Conservation (phyloP, 2,113 vertebrate genomes). For the Nannospalax galili region DNA sequence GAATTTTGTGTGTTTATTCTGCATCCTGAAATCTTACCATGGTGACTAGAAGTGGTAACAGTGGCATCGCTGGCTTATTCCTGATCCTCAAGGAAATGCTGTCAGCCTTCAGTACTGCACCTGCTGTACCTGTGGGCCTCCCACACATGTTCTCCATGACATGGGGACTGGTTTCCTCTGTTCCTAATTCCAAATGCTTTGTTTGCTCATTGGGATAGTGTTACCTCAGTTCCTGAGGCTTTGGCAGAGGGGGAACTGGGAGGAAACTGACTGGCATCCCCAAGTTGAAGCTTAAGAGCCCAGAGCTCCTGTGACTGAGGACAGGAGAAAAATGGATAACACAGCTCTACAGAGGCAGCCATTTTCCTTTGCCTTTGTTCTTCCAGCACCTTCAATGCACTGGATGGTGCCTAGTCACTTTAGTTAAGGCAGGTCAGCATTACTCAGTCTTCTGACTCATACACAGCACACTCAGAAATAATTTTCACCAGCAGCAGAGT, state of each 20-base stretch:
- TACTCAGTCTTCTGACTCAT: neutral
- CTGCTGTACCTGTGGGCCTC: neutral
- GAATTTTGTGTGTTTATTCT: neutral
- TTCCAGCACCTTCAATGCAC: neutral
- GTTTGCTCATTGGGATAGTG: no score
- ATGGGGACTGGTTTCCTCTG: neutral
- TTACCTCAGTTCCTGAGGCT: no score
- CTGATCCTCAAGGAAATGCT: neutral
- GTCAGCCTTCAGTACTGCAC: neutral
- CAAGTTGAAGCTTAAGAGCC: no score
- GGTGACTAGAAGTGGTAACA: neutral
- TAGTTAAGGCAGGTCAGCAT: neutral
- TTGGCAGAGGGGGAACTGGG: no score
- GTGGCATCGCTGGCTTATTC: neutral
- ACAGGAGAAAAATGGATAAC: neutral
- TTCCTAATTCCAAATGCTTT: neutral
- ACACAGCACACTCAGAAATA: no score
- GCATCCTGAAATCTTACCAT: neutral
- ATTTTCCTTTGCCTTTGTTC: neutral
- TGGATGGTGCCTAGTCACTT: no score
- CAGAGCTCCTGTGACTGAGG: no score
- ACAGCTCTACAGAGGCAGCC: neutral
- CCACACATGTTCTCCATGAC: neutral
- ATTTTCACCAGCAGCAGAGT: no score
- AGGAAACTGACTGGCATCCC: neutral